These are phyloP conservation scores for Petromus typicus DNA, from an alignment of 2,113 vertebrate species.

Conservation along the genomic window DNA sequence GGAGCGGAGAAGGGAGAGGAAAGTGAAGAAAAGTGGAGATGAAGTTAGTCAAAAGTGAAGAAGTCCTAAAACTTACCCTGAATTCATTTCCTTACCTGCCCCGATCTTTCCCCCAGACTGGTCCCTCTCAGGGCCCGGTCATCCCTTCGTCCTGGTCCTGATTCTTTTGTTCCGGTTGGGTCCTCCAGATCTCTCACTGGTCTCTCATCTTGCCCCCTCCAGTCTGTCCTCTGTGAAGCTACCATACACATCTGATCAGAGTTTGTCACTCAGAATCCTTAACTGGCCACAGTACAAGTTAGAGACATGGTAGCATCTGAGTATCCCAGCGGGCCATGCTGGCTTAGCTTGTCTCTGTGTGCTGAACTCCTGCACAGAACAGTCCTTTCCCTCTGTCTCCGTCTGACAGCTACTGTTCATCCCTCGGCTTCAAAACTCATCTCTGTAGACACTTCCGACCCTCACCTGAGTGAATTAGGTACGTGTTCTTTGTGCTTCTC, in stretches of 20 bases:
- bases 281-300: background rate
- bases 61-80: background rate
- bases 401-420: background rate
- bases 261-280: background rate
- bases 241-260: background rate
- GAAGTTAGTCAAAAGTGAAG: background rate
- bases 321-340: accelerated
- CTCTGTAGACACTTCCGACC: background rate
- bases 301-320: background rate
- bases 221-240: background rate
- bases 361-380: background rate
- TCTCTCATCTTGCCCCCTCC: background rate
- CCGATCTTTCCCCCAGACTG: background rate
- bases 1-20: no score
- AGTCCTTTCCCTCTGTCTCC: background rate
- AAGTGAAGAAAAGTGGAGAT: background rate
- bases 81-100: background rate
- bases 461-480: background rate
- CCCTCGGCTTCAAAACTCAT: background rate
- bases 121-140: background rate
- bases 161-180: background rate
- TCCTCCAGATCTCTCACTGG: background rate
- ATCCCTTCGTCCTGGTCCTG: accelerated
- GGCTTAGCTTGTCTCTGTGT: background rate
- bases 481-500: background rate